phyloP scores from a whole-genome alignment of 2,797 vertebrate genomes.

The Macroramphosus scolopax region DNA sequence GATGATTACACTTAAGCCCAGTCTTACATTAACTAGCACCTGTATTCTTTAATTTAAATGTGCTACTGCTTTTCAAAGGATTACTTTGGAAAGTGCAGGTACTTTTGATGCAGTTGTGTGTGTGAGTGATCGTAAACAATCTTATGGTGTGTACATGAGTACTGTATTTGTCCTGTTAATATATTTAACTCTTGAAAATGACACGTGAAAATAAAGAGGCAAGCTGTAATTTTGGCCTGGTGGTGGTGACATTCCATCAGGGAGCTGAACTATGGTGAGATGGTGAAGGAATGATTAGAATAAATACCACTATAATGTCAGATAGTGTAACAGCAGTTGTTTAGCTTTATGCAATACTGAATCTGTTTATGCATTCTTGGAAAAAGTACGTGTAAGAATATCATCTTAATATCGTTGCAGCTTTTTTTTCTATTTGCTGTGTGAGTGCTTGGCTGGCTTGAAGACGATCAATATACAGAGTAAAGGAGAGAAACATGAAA shows the following conservation, averaged over 20 bases:
- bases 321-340: not conserved
- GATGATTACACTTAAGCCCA: slow-evolving; percentile 34
- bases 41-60: not conserved
- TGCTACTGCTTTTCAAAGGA: not conserved
- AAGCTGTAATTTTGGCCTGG: too few species aligned
- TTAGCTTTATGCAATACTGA: not conserved
- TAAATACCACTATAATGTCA: not conserved
- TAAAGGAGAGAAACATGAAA: slow-evolving; percentile 7
- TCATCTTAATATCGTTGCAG: not conserved
- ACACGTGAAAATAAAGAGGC: too few species aligned
- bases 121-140: too few species aligned
- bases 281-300: too few species aligned
- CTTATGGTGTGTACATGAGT: too few species aligned
- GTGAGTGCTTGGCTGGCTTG: slow-evolving; percentile 57
- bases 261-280: too few species aligned
- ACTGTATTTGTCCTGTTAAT: too few species aligned
- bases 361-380: not conserved
- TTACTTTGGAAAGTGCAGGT: slow-evolving; percentile 6
- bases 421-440: slow-evolving; percentile 46
- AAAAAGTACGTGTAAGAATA: not conserved
- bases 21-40: slow-evolving; percentile 36
- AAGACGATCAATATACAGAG: slow-evolving; percentile 27
- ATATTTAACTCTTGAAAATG: too few species aligned
- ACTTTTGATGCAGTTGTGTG: too few species aligned
- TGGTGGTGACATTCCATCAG: too few species aligned